phyloP scores from a whole-genome alignment of 2,888 invertebrate genomes.

The Lucinisca nassula region DNA sequence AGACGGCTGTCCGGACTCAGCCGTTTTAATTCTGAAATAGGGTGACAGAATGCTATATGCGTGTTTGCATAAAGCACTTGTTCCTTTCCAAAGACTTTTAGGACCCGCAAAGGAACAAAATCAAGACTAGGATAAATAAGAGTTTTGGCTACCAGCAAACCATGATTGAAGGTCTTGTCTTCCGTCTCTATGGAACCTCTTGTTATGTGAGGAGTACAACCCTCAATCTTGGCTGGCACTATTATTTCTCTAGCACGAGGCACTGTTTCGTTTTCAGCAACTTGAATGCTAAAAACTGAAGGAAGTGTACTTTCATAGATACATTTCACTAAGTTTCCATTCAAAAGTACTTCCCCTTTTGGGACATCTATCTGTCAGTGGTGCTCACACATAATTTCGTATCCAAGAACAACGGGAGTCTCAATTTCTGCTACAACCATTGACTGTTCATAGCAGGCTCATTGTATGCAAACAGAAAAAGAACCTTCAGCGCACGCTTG shows the following conservation, averaged over 20 bases:
- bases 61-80: conserved; percentile 9
- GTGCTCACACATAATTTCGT: conserved; percentile 2
- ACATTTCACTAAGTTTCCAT: conserved; percentile 1
- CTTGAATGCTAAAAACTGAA: background rate
- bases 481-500: background rate
- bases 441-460: background rate
- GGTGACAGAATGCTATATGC: background rate
- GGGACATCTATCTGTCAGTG: conserved; percentile 13
- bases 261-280: background rate
- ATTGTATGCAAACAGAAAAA: background rate
- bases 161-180: background rate
- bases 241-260: conserved; percentile 6
- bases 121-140: background rate
- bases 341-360: background rate
- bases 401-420: conserved; percentile 8
- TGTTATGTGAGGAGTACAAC: background rate
- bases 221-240: background rate
- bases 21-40: background rate
- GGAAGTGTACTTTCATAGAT: background rate
- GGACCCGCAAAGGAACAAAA: conserved; percentile 27
- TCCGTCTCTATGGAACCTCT: background rate
- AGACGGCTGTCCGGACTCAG: background rate
- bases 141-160: conserved; percentile 2
- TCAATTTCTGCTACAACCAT: conserved; percentile 11
- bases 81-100: conserved; percentile 7